Evolutionary conservation across 2,113 vertebrate genomes (phyloP).

Genomic region (Empidonax traillii): DNA sequence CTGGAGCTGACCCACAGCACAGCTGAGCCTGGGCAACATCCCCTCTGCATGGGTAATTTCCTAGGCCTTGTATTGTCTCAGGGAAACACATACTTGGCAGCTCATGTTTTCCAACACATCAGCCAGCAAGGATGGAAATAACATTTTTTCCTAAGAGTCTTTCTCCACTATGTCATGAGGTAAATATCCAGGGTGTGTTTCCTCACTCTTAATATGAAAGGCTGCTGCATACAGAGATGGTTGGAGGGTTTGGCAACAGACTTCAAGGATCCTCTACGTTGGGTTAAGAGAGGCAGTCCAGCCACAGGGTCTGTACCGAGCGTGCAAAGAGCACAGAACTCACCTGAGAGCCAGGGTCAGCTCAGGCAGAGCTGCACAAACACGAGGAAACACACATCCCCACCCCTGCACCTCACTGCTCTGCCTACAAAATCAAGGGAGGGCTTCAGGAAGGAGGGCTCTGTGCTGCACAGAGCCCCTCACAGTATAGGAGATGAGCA

Average conservation of each 20-base stretch:
- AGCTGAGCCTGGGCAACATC: background rate
- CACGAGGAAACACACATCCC: background rate
- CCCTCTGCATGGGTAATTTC: background rate
- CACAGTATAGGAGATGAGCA: accelerated
- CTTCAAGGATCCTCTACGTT: background rate
- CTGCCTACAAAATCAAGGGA: background rate
- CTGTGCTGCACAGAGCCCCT: background rate
- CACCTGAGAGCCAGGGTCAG: background rate
- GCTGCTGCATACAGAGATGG: background rate
- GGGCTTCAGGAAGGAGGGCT: background rate
- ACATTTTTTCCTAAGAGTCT: background rate
- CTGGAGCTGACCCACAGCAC: background rate
- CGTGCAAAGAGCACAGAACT: accelerated
- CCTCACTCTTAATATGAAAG: background rate
- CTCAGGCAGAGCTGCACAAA: background rate
- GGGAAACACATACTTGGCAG: background rate
- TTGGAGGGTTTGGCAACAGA: background rate
- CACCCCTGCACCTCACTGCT: accelerated
- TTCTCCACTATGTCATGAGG: conserved; percentile 15
- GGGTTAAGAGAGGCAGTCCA: background rate
- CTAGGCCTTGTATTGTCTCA: background rate
- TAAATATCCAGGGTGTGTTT: conserved; percentile 36
- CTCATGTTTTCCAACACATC: background rate
- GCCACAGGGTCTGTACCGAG: accelerated
- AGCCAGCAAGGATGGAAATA: background rate